Evolutionary conservation across 2,888 invertebrate species (phyloP), one percentile per base, ranked within the genome.

Genomic region (Netelia melanura): DNA sequence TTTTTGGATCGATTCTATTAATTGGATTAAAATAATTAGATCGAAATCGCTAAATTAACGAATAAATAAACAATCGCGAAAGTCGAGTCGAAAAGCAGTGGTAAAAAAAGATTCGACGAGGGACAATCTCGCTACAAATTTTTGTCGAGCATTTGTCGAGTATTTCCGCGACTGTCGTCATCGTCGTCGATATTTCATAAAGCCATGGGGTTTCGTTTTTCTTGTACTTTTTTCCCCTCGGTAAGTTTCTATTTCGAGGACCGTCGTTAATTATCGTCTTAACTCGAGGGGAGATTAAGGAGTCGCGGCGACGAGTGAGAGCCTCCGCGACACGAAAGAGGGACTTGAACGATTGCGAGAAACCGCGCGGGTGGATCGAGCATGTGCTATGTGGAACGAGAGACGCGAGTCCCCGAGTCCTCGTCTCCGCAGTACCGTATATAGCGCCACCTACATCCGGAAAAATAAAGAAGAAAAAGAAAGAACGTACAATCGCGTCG

Each of bases 231-330:
- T 52, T 62, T 48, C 48, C 3, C 17, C 58, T 11, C n/a, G 9
- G 10, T 14, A 21, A 43, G 62, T 58, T 80, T 84, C 80, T 76
- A 84, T 80, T 84, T 84, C 58, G 58, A 61, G 2, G 21, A 14
- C 58, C 25, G 71, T 54, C 83, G 43, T 84, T 76, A 72, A 80
- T 84, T 76, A 76, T 84, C 80, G 80, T 25, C 76, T 84, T 58
- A 54, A 67, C 76, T 52, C 71, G 70, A 21, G 17, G 52, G 65
- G 56, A 54, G 70, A 79, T 83, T 79, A 71, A 54, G 65, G 61
- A 71, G 71, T 68, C 44, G 17, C 14, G 30, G 10, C 25, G 68
- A 68, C 48, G 77, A 78, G 48, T 25, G 48, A 54, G 61, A 61
- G 48, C 65, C 30, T n/a, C 43, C 30, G 14, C 56, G 17, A 54